Evolutionary conservation across 2,888 invertebrate genomes (phyloP), one percentile per base, ranked within the genome.

Genomic region (Tipula confusa): DNA sequence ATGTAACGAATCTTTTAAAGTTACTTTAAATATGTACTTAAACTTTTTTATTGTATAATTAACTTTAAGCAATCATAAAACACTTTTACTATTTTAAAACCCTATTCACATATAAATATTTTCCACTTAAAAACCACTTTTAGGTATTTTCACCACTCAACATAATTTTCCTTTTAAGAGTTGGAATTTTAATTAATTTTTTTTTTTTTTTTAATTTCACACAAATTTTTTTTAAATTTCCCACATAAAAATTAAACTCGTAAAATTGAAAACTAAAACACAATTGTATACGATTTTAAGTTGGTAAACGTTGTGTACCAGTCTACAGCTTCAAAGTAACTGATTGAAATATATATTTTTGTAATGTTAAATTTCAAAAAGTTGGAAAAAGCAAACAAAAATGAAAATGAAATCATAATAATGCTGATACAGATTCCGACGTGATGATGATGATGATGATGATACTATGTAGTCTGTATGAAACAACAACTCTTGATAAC

Each of bases 281-380:
- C 64, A 24, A n/a, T 31, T 38, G 11, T 38, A 0, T 24, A 64
- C 64, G 11, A 3, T 64, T 24, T 64, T n/a, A 7, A 31, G 31
- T 38, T 11, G 7, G 24, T 15, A 80, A n/a, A 9, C 80, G 80
- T 80, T 80, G 80, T 80, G 29, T 15, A n/a, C 80, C 15, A 29
- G 80, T 29, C 29, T 15, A 80, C 80, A 80, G 80, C 80, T 80
- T 80, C 80, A 29, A 80, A 80, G 80, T 80, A 80, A 80, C 80
- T 80, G 80, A 80, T 29, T 80, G 29, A 80, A 64, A 64, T 64
- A 64, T 24, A 64, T 64, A n/a, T n/a, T n/a, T 64, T 64, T 9
- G 64, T 64, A 24, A 64, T 64, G 64, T 64, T 64, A 7, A 5
- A 64, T 64, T 64, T 64, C 64, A 64, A n/a, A n/a, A n/a, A 64